phyloP scores from a whole-genome alignment of 2,888 invertebrate genomes.

The Pyrocoelia pectoralis region DNA sequence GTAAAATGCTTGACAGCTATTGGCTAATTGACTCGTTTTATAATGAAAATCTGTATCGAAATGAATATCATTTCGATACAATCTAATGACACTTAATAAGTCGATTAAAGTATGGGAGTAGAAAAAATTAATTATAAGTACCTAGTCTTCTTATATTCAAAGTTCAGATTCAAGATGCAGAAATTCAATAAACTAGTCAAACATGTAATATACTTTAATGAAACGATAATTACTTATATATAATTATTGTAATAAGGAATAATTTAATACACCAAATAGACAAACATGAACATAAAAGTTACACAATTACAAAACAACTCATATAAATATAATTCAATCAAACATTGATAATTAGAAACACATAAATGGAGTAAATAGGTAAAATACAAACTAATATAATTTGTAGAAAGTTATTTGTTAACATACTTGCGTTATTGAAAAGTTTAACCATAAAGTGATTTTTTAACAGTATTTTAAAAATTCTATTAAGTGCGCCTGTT shows the following conservation, averaged over 20 bases:
- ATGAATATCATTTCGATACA: too few species aligned
- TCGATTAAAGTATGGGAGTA: too few species aligned
- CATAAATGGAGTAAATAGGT: background rate
- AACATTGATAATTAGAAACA: conserved; percentile 2
- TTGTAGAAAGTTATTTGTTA: conserved; percentile 15
- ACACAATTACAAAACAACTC: background rate
- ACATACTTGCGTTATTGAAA: conserved; percentile 11
- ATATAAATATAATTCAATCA: background rate
- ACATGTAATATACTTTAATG: conserved; percentile 34
- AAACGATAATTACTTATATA: conserved; percentile 28
- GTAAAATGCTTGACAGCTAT: too few species aligned
- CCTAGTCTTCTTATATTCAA: too few species aligned
- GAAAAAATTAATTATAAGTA: too few species aligned
- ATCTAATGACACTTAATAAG: too few species aligned
- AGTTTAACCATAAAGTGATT: conserved; percentile 23
- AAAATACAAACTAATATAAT: background rate
- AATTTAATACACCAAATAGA: conserved; percentile 30
- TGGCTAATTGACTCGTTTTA: too few species aligned
- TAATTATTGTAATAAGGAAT: conserved; percentile 25
- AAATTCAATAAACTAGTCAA: background rate
- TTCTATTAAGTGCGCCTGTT: conserved; percentile 26
- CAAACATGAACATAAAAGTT: conserved; percentile 24
- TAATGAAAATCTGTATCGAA: too few species aligned
- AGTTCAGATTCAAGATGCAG: too few species aligned
- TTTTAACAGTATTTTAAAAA: conserved; percentile 31